phyloP scores from a whole-genome alignment of 2,888 invertebrate species.

The Drosophila kambysellisi region DNA sequence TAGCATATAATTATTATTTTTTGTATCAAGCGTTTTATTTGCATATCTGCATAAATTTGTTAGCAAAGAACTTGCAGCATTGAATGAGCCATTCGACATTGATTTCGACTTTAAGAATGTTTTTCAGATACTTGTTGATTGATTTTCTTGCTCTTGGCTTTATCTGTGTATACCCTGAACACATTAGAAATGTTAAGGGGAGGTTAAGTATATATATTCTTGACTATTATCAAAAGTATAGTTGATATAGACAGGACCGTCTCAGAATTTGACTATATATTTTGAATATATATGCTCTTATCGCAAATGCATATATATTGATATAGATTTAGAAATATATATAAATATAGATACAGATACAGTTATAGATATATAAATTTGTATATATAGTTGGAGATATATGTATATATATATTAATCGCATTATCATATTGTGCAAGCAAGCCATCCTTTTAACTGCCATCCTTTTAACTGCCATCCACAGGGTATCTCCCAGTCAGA shows the following conservation, averaged over 20 bases:
- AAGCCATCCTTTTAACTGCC: background rate
- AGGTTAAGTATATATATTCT: background rate
- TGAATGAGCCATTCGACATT: background rate
- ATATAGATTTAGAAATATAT: background rate
- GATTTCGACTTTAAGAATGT: background rate
- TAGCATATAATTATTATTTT: constrained; percentile 35
- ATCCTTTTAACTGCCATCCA: background rate
- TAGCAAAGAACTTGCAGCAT: constrained; percentile 23
- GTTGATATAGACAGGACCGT: background rate
- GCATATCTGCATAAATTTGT: constrained; percentile 26
- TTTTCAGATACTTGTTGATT: background rate
- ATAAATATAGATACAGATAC: background rate
- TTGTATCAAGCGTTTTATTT: constrained; percentile 18
- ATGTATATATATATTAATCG: background rate
- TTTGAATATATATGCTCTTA: background rate
- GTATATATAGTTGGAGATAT: background rate
- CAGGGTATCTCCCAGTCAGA: background rate
- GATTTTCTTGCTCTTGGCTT: background rate
- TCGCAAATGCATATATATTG: no score
- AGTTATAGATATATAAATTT: background rate
- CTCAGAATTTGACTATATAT: background rate
- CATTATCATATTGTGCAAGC: background rate
- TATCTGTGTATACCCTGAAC: background rate
- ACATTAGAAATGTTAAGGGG: background rate
- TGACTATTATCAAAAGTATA: background rate